Conservation (phyloP, 2,797 vertebrate genomes). For the Sternarchorhynchus goeldii region DNA sequence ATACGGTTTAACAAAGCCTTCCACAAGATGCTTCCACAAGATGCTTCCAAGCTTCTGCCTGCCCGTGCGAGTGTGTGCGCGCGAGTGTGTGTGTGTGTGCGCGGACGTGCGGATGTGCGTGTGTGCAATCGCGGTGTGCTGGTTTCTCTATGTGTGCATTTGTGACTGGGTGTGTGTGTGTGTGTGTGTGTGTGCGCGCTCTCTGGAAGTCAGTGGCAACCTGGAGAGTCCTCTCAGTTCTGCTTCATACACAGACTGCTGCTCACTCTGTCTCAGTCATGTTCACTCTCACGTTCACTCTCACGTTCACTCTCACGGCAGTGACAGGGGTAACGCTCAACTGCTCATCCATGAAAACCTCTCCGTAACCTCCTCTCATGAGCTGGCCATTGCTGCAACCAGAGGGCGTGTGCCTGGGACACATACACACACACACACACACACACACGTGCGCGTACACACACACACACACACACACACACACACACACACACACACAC, state of each 20-base stretch:
- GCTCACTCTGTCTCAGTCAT: constrained; percentile 18
- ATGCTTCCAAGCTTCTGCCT: background rate
- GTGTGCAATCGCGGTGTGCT: background rate
- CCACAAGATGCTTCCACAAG: constrained; percentile 25
- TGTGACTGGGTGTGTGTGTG: constrained; percentile 49
- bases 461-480: no score
- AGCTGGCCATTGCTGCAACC: constrained; percentile 64
- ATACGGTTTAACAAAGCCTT: constrained; percentile 65
- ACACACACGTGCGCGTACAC: background rate
- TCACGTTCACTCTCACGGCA: constrained; percentile 41
- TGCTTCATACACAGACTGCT: constrained; percentile 27
- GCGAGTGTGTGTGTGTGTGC: constrained; percentile 54
- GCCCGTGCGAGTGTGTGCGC: constrained; percentile 56
- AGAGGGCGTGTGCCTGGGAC: constrained; percentile 73
- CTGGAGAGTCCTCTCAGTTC: constrained; percentile 28
- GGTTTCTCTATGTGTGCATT: constrained; percentile 61
- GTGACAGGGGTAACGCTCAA: no score
- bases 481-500: no score
- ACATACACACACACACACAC: background rate
- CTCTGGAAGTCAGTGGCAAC: constrained; percentile 24
- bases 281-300: constrained; percentile 70
- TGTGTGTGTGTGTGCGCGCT: background rate
- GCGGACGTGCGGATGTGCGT: constrained; percentile 52
- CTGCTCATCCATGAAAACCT: constrained; percentile 62
- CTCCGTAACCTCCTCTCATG: constrained; percentile 67